Percentiles rank a stretch among this genome's conserved stretches.
Conservation (phyloP, 2,888 invertebrate genomes). For the Synergus laeviventris region DNA sequence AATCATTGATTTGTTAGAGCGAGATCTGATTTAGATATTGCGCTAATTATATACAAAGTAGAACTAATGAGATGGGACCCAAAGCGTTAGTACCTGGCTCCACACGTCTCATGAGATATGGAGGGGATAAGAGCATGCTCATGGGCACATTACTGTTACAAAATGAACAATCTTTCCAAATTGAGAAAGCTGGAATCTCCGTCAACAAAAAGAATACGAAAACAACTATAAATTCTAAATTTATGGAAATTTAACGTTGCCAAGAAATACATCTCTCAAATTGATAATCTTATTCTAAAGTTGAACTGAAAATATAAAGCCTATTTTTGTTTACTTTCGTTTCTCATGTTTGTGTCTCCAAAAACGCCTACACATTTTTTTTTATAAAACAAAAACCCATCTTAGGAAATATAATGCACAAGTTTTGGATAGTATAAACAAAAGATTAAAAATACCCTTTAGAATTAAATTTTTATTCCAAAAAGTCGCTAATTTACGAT, state of each 20-base stretch:
- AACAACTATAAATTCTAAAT: neutral
- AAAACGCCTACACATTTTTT: slow-evolving; percentile 1
- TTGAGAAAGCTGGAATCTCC: neutral
- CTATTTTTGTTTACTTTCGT: neutral
- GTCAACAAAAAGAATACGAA: neutral
- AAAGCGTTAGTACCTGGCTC: too few species aligned
- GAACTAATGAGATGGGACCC: too few species aligned
- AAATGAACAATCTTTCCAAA: neutral
- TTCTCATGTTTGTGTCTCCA: neutral
- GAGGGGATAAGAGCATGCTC: too few species aligned
- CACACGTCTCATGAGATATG: too few species aligned
- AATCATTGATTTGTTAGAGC: too few species aligned
- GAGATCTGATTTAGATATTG: too few species aligned
- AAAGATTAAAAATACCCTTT: neutral
- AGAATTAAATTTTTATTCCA: neutral
- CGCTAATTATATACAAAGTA: too few species aligned
- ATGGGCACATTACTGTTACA: too few species aligned
- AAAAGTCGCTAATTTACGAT: neutral
- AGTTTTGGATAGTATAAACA: neutral
- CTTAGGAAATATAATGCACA: neutral
- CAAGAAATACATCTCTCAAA: neutral
- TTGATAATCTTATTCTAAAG: neutral
- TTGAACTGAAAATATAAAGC: neutral
- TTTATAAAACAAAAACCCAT: neutral
- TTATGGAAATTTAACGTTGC: neutral